Conservation (phyloP, 2,113 vertebrate species). For the Otocyon megalotis region DNA sequence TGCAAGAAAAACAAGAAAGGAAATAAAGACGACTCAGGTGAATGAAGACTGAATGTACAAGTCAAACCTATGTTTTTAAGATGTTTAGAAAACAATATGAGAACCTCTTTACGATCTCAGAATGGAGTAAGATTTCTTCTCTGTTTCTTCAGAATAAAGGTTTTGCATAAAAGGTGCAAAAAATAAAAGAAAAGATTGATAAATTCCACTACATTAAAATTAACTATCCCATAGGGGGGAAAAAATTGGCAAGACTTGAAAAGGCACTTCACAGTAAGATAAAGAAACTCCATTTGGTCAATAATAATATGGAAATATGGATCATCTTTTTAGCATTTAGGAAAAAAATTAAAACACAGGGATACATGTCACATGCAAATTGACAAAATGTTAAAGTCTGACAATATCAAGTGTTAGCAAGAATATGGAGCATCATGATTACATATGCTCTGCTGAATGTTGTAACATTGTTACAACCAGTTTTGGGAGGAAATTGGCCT, state of each 20-base stretch:
- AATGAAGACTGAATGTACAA: slow-evolving; percentile 8
- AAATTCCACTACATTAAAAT: background rate
- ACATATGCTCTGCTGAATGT: background rate
- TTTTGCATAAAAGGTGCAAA: background rate
- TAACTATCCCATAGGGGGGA: background rate
- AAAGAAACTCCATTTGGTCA: background rate
- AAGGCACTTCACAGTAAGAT: background rate
- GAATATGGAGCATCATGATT: background rate
- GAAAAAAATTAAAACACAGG: background rate
- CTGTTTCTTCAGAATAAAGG: background rate
- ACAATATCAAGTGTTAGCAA: background rate
- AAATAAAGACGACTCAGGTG: background rate
- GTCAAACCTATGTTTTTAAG: background rate
- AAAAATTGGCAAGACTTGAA: background rate
- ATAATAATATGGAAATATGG: background rate
- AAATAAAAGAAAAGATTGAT: background rate
- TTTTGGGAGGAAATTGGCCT: background rate
- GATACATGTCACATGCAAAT: background rate
- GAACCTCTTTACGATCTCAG: background rate
- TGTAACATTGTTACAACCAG: background rate
- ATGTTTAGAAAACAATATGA: background rate
- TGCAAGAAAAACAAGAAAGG: background rate
- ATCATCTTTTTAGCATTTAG: background rate
- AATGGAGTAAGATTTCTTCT: background rate
- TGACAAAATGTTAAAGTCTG: background rate